Percentiles rank a stretch among this genome's conserved stretches.
Conservation (phyloP, 2,113 vertebrate genomes). For the Tapirus terrestris region DNA sequence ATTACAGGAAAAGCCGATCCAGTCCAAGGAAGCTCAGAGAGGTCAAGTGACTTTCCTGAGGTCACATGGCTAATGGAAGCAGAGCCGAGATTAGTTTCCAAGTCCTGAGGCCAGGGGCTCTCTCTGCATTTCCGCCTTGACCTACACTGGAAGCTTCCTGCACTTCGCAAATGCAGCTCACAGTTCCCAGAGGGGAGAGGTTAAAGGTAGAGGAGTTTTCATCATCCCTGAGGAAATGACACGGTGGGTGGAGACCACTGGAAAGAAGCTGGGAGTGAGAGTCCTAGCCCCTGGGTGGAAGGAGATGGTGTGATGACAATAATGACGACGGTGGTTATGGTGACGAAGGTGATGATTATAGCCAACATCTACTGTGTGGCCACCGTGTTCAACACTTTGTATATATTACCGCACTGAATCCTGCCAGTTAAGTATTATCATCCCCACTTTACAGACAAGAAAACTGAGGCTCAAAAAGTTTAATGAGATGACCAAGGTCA, state of each 20-base stretch:
- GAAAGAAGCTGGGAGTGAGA: not conserved
- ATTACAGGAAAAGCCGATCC: not conserved
- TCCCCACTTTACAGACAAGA: not conserved
- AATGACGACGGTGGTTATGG: not conserved
- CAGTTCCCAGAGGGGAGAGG: not conserved
- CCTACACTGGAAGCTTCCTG: not conserved
- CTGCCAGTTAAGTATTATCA: not conserved
- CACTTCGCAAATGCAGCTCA: not conserved
- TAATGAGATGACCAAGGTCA: not conserved
- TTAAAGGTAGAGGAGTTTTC: not conserved
- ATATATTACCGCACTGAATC: not conserved
- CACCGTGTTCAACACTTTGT: not conserved
- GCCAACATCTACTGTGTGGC: not conserved
- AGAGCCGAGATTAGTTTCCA: not conserved
- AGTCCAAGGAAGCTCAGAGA: not conserved
- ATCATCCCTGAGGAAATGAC: not conserved
- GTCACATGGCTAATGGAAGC: not conserved
- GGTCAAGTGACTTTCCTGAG: not conserved
- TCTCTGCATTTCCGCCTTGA: not conserved
- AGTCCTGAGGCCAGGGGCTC: not conserved
- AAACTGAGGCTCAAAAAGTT: not conserved
- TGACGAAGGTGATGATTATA: not conserved
- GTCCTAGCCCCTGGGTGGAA: not conserved
- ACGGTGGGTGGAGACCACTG: not conserved
- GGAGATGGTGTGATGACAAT: not conserved